These are phyloP conservation scores for Porites lobata DNA, from an alignment of 92 coral and sea anemone genomes.

Conservation along the genomic window DNA sequence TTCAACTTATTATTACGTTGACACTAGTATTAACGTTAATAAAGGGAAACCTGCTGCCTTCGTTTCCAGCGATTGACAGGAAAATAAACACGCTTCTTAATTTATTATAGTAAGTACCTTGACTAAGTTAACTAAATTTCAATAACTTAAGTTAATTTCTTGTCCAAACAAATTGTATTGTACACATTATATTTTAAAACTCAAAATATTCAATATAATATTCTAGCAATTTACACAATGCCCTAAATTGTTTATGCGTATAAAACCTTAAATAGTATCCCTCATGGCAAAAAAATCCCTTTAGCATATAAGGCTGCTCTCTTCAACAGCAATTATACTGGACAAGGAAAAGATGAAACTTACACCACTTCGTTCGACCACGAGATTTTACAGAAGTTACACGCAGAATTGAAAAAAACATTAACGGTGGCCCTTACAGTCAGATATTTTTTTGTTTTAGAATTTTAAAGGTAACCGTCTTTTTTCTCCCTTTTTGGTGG, in stretches of 20 bases:
- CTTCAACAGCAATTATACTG: too few species aligned
- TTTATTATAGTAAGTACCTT: not conserved
- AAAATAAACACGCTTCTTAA: not conserved
- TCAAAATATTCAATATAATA: not conserved
- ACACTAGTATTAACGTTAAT: not conserved
- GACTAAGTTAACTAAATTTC: not conserved
- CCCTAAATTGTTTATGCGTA: not conserved
- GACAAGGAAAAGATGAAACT: too few species aligned
- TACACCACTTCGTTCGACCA: too few species aligned
- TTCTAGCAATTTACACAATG: not conserved
- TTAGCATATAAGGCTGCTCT: too few species aligned
- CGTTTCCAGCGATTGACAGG: constrained; percentile 42
- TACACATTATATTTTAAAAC: not conserved
- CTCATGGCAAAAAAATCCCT: too few species aligned
- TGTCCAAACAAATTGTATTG: not conserved
- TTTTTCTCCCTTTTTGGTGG: too few species aligned
- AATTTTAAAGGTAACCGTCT: too few species aligned
- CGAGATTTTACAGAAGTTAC: too few species aligned
- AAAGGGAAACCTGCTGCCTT: not conserved
- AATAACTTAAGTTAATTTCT: not conserved
- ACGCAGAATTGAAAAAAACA: too few species aligned
- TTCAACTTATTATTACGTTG: not conserved
- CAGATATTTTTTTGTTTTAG: too few species aligned
- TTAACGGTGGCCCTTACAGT: too few species aligned
- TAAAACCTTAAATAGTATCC: too few species aligned